Evolutionary conservation across 2,113 vertebrate genomes (phyloP).

Genomic region (Cromileptes altivelis): DNA sequence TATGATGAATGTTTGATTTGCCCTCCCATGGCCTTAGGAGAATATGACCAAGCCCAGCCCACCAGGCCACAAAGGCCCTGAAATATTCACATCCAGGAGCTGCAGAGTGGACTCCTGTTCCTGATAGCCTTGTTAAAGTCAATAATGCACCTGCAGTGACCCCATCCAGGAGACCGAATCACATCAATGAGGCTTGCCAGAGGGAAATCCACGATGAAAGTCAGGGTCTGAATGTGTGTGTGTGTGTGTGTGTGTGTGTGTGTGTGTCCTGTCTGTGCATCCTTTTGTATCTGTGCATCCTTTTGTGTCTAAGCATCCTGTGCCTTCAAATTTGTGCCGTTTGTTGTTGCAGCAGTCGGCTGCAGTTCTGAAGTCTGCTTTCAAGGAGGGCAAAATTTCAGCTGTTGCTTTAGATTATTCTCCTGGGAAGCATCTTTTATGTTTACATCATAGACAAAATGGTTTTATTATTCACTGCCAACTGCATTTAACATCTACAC

Average conservation of each 20-base stretch:
- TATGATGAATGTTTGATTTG: constrained; percentile 81
- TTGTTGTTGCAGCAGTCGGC: constrained; percentile 9
- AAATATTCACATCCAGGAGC: constrained; percentile 70
- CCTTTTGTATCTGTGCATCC: not conserved
- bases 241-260: not conserved
- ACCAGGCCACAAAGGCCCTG: constrained; percentile 51
- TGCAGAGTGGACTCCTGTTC: constrained; percentile 43
- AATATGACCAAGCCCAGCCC: constrained; percentile 44
- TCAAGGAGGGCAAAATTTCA: constrained; percentile 16
- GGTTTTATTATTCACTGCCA: constrained; percentile 34
- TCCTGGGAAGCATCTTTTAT: constrained; percentile 48
- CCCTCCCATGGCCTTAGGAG: constrained; percentile 51
- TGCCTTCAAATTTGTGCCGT: not conserved
- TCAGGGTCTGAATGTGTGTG: not conserved
- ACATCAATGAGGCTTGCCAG: constrained; percentile 39
- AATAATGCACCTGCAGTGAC: constrained; percentile 55
- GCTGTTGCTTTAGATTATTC: constrained; percentile 14
- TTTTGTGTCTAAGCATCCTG: not conserved
- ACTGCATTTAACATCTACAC: constrained; percentile 30
- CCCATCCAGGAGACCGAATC: constrained; percentile 29
- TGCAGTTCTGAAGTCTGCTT: constrained; percentile 19
- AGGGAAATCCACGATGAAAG: constrained; percentile 29
- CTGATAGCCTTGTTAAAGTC: constrained; percentile 43
- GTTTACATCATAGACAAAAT: constrained; percentile 25
- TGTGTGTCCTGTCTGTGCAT: too few relatives aligned